Evolutionary conservation across 2,888 invertebrate genomes (phyloP), one percentile per base, ranked within the genome.

Genomic region (Cerastoderma edule): DNA sequence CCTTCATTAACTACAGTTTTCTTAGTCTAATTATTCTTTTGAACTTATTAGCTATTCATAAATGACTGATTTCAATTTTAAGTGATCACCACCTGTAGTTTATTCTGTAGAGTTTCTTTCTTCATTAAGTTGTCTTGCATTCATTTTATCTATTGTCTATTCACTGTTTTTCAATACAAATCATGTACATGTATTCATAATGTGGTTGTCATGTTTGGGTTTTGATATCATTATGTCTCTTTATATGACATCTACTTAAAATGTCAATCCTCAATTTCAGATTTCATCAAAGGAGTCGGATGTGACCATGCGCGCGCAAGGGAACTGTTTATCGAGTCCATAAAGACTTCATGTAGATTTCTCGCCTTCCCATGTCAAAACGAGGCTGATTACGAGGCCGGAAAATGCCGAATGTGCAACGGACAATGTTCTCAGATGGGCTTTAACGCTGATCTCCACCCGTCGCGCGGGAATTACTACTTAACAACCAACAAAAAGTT

Each of bases 251-350:
- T 13, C 8, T 44, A 44, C 44, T 44, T 44, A 16, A 44, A 44
- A 3, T 33, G 32, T 27, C n/a, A n/a, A n/a, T 60, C 35, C 6
- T 60, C 24, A 22, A 16, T 35, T 60, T 33, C 48, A 69, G 69
- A 32, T 28, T 69, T 69, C 24, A 46, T 46, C n/a, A 39, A 50
- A 19, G 69, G 68, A 0, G 53, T 87, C 0, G 78, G 76, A 30
- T 87, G 87, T 65, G 87, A 85, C 60, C 87, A 87, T 67, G 83
- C 83, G 27, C 72, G 86, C 1, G 78, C 85, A 0, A 76, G 84
- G 28, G 57, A 65, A 22, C 72, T 85, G 19, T 87, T 85, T 64
- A 83, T 66, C 1, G 87, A 87, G 66, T 87, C 85, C 27, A 87
- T 87, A 50, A 83, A 78, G 53, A 66, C 74, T 4, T 24, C 48